Percentiles rank a stretch among this genome's conserved stretches.
These are phyloP conservation scores for Anser brachyrhynchus DNA, from an alignment of 2,113 vertebrate species.

Conservation along the genomic window DNA sequence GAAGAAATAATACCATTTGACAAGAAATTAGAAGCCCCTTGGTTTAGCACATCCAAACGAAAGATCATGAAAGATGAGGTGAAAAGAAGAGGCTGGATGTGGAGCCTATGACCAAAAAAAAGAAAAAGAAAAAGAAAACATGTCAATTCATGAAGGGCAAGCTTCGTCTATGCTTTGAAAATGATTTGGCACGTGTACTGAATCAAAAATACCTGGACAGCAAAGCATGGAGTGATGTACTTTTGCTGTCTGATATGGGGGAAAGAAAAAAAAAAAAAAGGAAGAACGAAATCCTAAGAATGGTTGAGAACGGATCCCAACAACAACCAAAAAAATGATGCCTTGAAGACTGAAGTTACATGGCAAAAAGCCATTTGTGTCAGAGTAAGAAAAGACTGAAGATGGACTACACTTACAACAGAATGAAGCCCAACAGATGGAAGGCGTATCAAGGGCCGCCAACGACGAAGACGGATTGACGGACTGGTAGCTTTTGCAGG, in stretches of 20 bases:
- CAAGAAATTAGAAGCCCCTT: slow-evolving; percentile 62
- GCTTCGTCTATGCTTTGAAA: slow-evolving; percentile 34
- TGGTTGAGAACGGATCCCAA: slow-evolving; percentile 66
- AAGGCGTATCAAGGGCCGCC: slow-evolving; percentile 84
- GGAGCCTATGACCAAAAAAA: not conserved
- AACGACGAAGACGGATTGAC: slow-evolving; percentile 81
- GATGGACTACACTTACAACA: slow-evolving; percentile 85
- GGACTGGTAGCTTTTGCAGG: slow-evolving; percentile 82
- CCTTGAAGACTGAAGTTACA: slow-evolving; percentile 51
- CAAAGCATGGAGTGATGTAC: slow-evolving; percentile 56
- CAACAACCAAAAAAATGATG: slow-evolving; percentile 24
- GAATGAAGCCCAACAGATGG: slow-evolving; percentile 82
- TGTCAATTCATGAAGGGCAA: not conserved
- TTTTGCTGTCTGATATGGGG: slow-evolving; percentile 53
- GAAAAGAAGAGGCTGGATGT: slow-evolving; percentile 63
- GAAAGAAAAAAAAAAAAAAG: not conserved
- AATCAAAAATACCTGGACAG: slow-evolving; percentile 57
- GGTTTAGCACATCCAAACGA: slow-evolving; percentile 66
- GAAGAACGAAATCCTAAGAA: slow-evolving; percentile 57
- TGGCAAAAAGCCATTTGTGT: slow-evolving; percentile 41
- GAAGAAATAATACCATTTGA: slow-evolving; percentile 42
- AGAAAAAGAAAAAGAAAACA: not conserved
- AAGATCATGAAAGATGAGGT: slow-evolving; percentile 68
- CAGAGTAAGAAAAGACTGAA: slow-evolving; percentile 78
- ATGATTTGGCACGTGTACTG: slow-evolving; percentile 28